Evolutionary conservation across 2,113 vertebrate genomes (phyloP).

Genomic region (Leucosticte australis): DNA sequence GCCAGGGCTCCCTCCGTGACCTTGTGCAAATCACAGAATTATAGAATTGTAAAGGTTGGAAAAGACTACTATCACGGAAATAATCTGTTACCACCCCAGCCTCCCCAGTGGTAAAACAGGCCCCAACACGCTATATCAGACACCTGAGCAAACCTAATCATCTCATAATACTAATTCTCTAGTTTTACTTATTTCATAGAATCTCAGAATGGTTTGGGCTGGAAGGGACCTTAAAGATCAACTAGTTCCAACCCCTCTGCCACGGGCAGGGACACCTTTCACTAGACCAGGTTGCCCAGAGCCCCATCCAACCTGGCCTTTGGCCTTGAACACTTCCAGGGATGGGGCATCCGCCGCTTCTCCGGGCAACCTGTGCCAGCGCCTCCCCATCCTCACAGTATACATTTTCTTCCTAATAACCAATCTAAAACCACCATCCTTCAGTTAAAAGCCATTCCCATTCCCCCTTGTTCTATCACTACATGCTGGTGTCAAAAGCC

Average conservation of each 20-base stretch:
- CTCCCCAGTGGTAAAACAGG: background rate
- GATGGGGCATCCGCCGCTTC: background rate
- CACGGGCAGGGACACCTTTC: background rate
- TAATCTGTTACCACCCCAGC: background rate
- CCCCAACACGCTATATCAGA: background rate
- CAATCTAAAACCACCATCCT: background rate
- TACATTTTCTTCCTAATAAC: background rate
- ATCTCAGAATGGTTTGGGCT: background rate
- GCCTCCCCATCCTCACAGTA: background rate
- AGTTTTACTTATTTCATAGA: background rate
- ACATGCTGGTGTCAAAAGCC: background rate
- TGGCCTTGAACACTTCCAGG: background rate
- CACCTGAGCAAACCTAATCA: background rate
- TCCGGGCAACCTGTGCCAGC: background rate
- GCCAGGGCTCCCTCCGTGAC: background rate
- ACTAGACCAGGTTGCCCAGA: background rate
- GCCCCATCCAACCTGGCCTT: too few relatives aligned
- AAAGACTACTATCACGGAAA: background rate
- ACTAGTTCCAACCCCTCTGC: background rate
- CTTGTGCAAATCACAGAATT: background rate
- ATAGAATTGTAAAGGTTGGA: background rate
- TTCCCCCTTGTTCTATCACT: background rate
- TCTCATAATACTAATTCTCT: fast-evolving
- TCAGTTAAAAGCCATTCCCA: background rate
- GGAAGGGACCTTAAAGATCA: background rate